These are phyloP conservation scores for Aplochiton taeniatus DNA, from an alignment of 2,797 vertebrate genomes.

Conservation along the genomic window DNA sequence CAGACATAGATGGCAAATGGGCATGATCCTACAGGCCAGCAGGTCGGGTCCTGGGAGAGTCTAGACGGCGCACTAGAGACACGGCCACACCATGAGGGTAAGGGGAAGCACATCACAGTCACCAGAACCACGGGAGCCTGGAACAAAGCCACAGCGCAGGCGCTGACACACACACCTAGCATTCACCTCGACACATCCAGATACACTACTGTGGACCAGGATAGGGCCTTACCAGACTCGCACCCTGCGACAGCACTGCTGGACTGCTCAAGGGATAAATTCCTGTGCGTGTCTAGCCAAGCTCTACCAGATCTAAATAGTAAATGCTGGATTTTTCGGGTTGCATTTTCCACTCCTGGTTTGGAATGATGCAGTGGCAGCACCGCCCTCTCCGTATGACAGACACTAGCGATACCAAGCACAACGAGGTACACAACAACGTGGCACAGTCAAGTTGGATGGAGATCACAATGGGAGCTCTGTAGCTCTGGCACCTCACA, in stretches of 20 bases:
- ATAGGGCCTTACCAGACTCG: slow-evolving; percentile 8
- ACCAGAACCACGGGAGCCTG: not conserved
- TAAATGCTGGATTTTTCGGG: slow-evolving; percentile 55
- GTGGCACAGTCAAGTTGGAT: slow-evolving; percentile 45
- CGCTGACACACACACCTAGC: slow-evolving; percentile 61
- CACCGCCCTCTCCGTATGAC: slow-evolving; percentile 23
- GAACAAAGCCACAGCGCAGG: slow-evolving; percentile 43
- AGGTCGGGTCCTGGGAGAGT: not conserved
- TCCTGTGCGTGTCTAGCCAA: not conserved
- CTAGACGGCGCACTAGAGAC: slow-evolving; percentile 45
- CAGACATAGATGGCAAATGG: not conserved
- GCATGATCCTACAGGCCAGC: not conserved
- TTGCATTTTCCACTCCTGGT: slow-evolving; percentile 46
- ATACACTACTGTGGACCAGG: slow-evolving; percentile 22
- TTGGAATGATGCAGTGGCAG: slow-evolving; percentile 54
- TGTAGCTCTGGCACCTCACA: slow-evolving; percentile 14
- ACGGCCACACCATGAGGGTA: slow-evolving; percentile 48
- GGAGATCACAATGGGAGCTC: slow-evolving; percentile 43
- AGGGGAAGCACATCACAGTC: slow-evolving; percentile 1
- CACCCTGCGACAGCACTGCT: not conserved
- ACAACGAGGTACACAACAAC: slow-evolving; percentile 2
- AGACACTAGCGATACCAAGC: slow-evolving; percentile 24
- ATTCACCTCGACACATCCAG: slow-evolving; percentile 48
- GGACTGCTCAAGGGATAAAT: not conserved
- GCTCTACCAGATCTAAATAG: not conserved